Evolutionary conservation across 2,888 invertebrate genomes (phyloP).

Genomic region (Bibio marci): DNA sequence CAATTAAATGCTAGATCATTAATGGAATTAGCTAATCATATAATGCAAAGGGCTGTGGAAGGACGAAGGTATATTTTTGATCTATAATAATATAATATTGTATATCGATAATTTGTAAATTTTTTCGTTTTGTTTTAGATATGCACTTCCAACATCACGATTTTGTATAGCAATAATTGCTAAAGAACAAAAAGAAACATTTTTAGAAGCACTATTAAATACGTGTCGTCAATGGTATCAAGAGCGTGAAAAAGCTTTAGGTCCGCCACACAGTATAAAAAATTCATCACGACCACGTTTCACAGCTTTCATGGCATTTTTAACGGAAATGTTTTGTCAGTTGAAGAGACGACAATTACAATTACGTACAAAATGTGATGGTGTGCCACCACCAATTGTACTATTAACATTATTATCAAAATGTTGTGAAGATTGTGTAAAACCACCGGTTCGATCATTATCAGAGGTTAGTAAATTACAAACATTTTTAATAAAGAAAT

Average conservation of each 20-base stretch:
- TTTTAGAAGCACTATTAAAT: slow-evolving; percentile 74
- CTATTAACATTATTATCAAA: slow-evolving; percentile 70
- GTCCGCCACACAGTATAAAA: slow-evolving; percentile 34
- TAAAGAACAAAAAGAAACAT: slow-evolving; percentile 74
- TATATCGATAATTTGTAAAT: no score
- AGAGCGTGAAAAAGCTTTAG: slow-evolving; percentile 51
- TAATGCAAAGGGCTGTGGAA: slow-evolving; percentile 66
- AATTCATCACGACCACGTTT: slow-evolving; percentile 43
- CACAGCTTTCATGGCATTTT: slow-evolving; percentile 75
- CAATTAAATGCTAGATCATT: slow-evolving; percentile 52
- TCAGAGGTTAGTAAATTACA: slow-evolving; percentile 48
- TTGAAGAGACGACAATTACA: slow-evolving; percentile 48
- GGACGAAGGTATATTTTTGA: slow-evolving; percentile 29
- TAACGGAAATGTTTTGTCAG: slow-evolving; percentile 82
- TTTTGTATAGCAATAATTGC: slow-evolving; percentile 75
- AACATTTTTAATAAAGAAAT: no score
- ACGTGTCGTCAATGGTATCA: slow-evolving; percentile 84
- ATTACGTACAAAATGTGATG: slow-evolving; percentile 35
- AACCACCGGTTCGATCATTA: slow-evolving; percentile 62
- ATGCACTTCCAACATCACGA: slow-evolving; percentile 68
- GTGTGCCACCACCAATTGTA: slow-evolving; percentile 52
- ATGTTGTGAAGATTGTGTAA: slow-evolving; percentile 77
- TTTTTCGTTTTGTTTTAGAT: no score
- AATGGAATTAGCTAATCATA: slow-evolving; percentile 71
- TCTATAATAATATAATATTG: no score